Evolutionary conservation across 2,888 invertebrate genomes (phyloP), one percentile per base, ranked within the genome.

Genomic region (Capitulum mitella): DNA sequence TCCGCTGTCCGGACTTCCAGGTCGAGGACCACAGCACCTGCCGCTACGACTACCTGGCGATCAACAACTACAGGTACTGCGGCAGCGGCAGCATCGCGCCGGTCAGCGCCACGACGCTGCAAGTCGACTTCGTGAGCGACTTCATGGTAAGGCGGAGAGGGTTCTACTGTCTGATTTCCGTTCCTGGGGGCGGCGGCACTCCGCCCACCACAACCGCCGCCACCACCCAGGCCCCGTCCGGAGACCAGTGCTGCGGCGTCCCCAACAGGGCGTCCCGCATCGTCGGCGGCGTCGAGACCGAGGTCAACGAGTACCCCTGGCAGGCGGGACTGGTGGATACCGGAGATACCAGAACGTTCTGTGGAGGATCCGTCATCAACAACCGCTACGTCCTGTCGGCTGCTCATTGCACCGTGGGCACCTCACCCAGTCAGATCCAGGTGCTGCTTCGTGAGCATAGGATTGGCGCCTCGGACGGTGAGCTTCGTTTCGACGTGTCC

Each of bases 251-350:
- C 29, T 61, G 61, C 61, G 61, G 61, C 61, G 32, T 61, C 29
- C 61, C 61, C 29, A 61, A 61, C 61, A 8, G 61, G 8, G 61
- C 29, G 10, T 16, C 29, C 10, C 61, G 61, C 19, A 61, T 61
- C 32, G 61, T 61, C 61, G 61, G 61, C 32, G 61, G 61, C n/a
- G 61, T 16, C 10, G 29, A 61, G 61, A 61, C 61, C 29, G 29
- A 29, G 61, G 61, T 61, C 29, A 32, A 61, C 61, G 61, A 61
- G 61, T 61, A 61, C 61, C 61, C 61, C 14, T 61, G 61, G 61
- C 61, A 61, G 61, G 61, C 61, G n/a, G 29, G 61, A 1, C 10
- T 61, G 22, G 54, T 54, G 54, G 16, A 19, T 16, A 3, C 54
- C 22, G 54, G 54, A 3, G 54, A 19, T 19, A 54, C 54, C 26